phyloP scores from a whole-genome alignment of 2,888 invertebrate genomes.

The Zelleria hepariella region DNA sequence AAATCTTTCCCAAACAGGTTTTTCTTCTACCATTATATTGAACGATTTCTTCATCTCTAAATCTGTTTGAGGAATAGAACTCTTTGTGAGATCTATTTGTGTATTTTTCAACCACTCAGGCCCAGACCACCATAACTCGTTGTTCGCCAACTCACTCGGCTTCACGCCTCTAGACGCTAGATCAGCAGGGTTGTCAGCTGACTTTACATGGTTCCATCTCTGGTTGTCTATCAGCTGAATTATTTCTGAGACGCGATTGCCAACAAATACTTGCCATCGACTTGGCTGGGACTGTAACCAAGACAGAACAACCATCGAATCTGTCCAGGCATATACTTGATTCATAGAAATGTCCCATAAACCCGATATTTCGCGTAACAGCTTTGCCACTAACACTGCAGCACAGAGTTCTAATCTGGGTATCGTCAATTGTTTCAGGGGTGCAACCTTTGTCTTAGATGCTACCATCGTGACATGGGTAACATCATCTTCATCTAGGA shows the following conservation, averaged over 20 bases:
- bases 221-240: background rate
- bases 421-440: background rate
- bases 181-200: background rate
- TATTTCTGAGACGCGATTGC: background rate
- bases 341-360: background rate
- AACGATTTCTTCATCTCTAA: background rate
- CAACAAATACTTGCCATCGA: background rate
- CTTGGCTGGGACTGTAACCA: background rate
- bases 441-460: conserved; percentile 2
- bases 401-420: background rate
- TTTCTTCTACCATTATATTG: background rate
- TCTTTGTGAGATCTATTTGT: background rate
- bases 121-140: background rate
- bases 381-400: background rate
- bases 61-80: background rate
- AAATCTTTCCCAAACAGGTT: conserved; percentile 3
- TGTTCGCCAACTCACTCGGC: background rate
- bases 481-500: background rate
- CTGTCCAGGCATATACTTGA: background rate
- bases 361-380: background rate
- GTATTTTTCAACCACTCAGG: background rate
- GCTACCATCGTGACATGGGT: conserved; percentile 8
- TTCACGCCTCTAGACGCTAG: background rate
- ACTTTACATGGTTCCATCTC: background rate
- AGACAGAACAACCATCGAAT: background rate